These are phyloP conservation scores for Paracanthobrama guichenoti DNA, from an alignment of 2,113 vertebrate genomes.

Conservation along the genomic window DNA sequence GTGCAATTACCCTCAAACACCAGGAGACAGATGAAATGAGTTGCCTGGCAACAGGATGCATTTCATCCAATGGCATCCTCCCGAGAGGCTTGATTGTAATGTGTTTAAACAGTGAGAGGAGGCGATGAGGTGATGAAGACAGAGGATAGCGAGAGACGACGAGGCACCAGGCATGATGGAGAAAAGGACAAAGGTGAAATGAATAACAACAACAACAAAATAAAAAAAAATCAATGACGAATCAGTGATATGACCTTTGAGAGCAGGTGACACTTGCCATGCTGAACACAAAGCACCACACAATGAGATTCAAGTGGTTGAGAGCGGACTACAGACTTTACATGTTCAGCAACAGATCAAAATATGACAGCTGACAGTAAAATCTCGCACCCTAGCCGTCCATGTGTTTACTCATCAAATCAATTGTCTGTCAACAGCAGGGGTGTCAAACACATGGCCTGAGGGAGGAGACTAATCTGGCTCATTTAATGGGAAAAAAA, in stretches of 20 bases:
- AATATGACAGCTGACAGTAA: constrained; percentile 29
- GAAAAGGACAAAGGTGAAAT: constrained; percentile 50
- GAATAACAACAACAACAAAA: constrained; percentile 2
- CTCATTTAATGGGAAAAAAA: background rate
- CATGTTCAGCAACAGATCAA: background rate
- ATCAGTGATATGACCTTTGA: background rate
- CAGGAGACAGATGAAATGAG: constrained; percentile 75
- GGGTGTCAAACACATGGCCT: background rate
- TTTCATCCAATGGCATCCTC: constrained; percentile 76
- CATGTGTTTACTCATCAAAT: background rate
- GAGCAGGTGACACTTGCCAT: background rate
- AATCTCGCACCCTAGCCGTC: background rate
- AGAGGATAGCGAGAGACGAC: constrained; percentile 20
- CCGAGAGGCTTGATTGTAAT: constrained; percentile 76
- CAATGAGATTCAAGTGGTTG: background rate
- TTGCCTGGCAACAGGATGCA: constrained; percentile 81
- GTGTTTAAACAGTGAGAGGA: constrained; percentile 73
- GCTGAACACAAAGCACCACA: background rate
- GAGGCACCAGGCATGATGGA: constrained; percentile 31
- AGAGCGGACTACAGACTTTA: background rate
- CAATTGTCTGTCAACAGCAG: background rate
- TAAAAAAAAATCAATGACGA: background rate
- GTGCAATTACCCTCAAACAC: constrained; percentile 75
- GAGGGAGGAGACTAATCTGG: background rate
- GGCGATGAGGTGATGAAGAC: constrained; percentile 58